Evolutionary conservation across 2,888 invertebrate genomes (phyloP), one percentile per base, ranked within the genome.

Genomic region (Napeogenes sylphis): DNA sequence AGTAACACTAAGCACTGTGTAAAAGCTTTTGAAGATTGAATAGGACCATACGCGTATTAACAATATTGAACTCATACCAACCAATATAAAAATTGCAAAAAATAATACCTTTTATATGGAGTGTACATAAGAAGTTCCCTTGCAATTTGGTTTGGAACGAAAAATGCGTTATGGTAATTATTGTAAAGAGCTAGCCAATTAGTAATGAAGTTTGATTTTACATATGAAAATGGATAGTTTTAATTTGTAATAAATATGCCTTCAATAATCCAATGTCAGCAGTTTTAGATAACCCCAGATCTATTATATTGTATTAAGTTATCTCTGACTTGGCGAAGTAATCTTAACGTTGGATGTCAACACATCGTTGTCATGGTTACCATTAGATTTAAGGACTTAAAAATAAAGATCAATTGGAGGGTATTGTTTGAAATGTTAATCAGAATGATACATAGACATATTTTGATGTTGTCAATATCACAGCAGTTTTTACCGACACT

Each of bases 391-490:
- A 89, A 87, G 88, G 71, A 75, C 76, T 77, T 80, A 81, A 79
- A 74, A 21, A 75, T 80, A 75, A 74, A 78, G 80, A 82, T 87
- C 75, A 75, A 84, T 85, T 73, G 74, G 75, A 77, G 68, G 77
- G 77, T 80, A 81, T 78, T 81, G 75, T 80, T 79, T 77, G 68
- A 76, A 73, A 82, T 75, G 76, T 78, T 77, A 75, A 74, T 73
- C 68, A 70, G 73, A 74, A 68, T 71, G 71, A 74, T 74, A 70
- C 70, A 70, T 73, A 73, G 74, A 71, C 75, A 73, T 74, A 81
- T 76, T 75, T 72, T 65, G 68, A 68, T 67, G 81, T 85, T 89
- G 85, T 89, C 83, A 87, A 89, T 90, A 90, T 90, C 90, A 90
- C 90, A 90, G 89, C 82, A 87, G 89, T 84, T 83, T 83, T 79